Base-by-base conservation (phyloP, 2,888 invertebrate species). In the Diloba caeruleocephala region DNA sequence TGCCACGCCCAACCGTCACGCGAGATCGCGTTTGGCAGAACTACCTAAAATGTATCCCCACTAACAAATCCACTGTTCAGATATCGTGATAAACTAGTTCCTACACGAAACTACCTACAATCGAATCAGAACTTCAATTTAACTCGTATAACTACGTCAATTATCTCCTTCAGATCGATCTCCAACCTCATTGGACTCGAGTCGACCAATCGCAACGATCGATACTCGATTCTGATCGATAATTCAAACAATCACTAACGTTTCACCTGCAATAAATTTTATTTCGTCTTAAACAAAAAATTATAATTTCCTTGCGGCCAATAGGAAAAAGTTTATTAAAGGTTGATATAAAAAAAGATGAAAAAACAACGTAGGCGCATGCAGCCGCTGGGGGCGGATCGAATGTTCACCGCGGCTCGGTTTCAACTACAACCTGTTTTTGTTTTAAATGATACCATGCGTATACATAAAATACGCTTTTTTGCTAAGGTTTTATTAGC, bases 311-410 rank as follows among this genome's bases (percentile, higher is more conserved):
- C 85, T 85, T 77, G 76, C 78, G 82, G 84, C 92, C 92, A 91
- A 92, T 92, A 88, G 90, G 87, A 90, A 92, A 92, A 92, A 90
- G 90, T 88, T 87, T 90, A 89, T 87, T 88, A 87, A 81, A 66
- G 76, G 58, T 69, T 63, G 73, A 68, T 70, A 60, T 77, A 82
- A 87, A 88, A 89, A 88, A 78, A 65, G 58, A 52, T 59, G 55
- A 81, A 85, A 87, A 81, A 75, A 54, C 48, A 57, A 72, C 69
- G 64, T 73, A 75, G 68, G 73, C 85, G 82, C 82, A 69, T 81
- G 83, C 73, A 66, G 72, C 65, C 85, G 84, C 77, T 82, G 81
- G 84, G 90, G 90, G 90, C 90, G 91, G 87, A 82, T 83, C 88
- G 81, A 82, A 81, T 78, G 76, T 60, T 71, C 78, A 67, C 69